Conservation (phyloP, 2,113 vertebrate genomes). For the Colius striatus region DNA sequence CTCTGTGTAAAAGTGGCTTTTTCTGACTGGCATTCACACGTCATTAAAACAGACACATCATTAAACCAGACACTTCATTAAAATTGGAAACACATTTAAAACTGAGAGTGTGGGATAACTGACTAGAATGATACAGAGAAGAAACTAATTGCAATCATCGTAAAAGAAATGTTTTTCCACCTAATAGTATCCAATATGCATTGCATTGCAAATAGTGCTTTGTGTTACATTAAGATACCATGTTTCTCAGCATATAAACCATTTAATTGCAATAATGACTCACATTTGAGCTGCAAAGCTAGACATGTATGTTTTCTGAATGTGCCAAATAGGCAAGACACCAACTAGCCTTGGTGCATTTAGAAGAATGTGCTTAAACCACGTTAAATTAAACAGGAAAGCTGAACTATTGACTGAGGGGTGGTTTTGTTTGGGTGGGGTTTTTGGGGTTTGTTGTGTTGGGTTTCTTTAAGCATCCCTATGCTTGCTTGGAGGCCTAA, state of each 20-base stretch:
- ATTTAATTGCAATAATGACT: conserved; percentile 33
- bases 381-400: conserved; percentile 46
- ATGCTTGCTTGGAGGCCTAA: not conserved
- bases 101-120: not conserved
- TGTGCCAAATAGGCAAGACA: conserved; percentile 43
- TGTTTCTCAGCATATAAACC: conserved; percentile 1
- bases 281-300: conserved; percentile 43
- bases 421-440: not conserved
- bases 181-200: not conserved
- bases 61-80: not conserved
- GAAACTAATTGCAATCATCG: not conserved
- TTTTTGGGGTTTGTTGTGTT: too few species aligned
- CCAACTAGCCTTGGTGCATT: not conserved
- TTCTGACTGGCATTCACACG: not conserved
- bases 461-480: not conserved
- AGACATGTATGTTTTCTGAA: conserved; percentile 26
- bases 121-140: not conserved
- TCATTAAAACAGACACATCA: conserved; percentile 3
- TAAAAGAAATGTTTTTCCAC: conserved; percentile 10
- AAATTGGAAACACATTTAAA: not conserved
- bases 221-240: not conserved
- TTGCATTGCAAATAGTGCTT: not conserved
- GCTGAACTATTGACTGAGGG: not conserved
- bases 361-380: conserved; percentile 19
- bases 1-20: not conserved